phyloP scores from a whole-genome alignment of 2,888 invertebrate species.

The Drosophila tanythrix region DNA sequence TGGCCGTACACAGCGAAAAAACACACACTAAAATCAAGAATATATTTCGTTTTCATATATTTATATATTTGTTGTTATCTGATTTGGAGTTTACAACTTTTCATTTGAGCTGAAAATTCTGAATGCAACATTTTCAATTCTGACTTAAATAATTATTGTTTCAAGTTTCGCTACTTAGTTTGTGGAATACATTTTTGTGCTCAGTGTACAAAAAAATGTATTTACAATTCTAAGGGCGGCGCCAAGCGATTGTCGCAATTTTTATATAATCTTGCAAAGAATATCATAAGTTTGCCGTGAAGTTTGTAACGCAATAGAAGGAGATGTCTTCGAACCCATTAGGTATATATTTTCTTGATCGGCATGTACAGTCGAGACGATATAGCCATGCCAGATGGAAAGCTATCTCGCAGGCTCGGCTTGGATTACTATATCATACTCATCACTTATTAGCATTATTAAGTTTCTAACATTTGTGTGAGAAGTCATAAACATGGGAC shows the following conservation, averaged over 20 bases:
- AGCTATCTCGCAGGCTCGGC: not conserved
- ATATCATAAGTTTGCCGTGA: not conserved
- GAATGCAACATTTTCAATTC: not conserved
- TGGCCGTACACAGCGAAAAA: slow-evolving; percentile 7
- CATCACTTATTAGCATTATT: not conserved
- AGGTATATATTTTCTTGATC: not conserved
- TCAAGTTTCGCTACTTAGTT: not conserved
- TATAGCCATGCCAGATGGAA: not conserved
- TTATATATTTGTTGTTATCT: not conserved
- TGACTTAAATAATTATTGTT: not conserved
- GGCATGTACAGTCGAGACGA: not conserved
- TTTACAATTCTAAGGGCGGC: slow-evolving; percentile 4
- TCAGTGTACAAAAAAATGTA: not conserved
- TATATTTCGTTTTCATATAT: not conserved
- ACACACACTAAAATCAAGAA: not conserved
- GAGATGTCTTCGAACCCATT: not conserved
- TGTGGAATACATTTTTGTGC: slow-evolving; percentile 25
- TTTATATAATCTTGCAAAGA: not conserved
- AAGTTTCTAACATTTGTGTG: not conserved
- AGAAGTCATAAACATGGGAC: not conserved
- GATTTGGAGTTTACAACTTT: not conserved
- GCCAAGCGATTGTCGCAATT: slow-evolving; percentile 15
- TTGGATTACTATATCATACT: not conserved
- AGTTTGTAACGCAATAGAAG: not conserved
- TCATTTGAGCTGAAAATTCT: not conserved